These are phyloP conservation scores for Cyanoramphus novaezelandiae DNA, from an alignment of 2,113 vertebrate species.

Conservation along the genomic window DNA sequence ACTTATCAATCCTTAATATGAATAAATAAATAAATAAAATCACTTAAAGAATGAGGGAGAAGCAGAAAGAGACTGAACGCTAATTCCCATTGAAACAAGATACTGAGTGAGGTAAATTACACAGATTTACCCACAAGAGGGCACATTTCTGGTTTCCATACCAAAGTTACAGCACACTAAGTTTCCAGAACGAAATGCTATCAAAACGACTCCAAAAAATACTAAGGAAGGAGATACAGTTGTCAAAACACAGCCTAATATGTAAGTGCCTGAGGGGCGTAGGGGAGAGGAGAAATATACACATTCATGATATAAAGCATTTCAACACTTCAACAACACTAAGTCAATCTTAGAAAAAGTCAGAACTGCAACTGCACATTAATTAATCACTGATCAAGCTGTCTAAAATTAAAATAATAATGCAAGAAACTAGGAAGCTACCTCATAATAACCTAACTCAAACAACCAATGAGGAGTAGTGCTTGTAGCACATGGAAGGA, in stretches of 20 bases:
- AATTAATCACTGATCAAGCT: neutral
- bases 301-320: neutral
- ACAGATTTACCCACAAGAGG: constrained; percentile 31
- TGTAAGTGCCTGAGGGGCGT: fast-evolving
- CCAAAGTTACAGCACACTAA: neutral
- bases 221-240: neutral
- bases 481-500: neutral
- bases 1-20: neutral
- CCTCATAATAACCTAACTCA: neutral
- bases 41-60: neutral
- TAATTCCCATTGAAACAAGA: neutral
- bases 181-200: neutral
- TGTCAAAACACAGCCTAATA: neutral
- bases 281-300: neutral
- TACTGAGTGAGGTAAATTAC: neutral
- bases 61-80: neutral
- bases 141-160: neutral
- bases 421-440: neutral
- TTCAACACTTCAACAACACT: neutral
- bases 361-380: neutral
- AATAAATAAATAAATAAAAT: neutral
- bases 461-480: neutral
- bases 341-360: neutral
- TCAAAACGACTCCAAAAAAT: neutral
- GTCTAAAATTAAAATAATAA: neutral